Percentiles rank a stretch among this genome's conserved stretches.
Conservation (phyloP, 2,113 vertebrate genomes). For the Rousettus leschenaultii region DNA sequence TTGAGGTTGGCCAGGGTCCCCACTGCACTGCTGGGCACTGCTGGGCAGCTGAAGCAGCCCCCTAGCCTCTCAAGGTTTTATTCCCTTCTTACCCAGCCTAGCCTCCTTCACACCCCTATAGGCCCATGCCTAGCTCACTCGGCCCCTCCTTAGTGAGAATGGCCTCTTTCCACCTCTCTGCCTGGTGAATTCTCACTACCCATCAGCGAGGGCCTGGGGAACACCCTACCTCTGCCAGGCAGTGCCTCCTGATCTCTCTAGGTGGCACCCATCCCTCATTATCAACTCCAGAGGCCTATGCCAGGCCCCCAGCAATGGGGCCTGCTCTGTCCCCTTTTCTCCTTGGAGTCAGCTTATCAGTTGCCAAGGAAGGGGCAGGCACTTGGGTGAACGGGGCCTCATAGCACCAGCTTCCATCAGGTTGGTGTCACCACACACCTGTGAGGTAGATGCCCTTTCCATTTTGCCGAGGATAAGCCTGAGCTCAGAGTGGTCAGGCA, state of each 20-base stretch:
- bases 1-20: neutral
- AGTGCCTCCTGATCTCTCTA: neutral
- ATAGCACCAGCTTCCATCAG: fast-evolving
- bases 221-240: neutral
- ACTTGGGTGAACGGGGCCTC: neutral
- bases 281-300: neutral
- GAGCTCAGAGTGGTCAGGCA: neutral
- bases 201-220: neutral
- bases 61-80: neutral
- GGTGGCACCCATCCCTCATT: neutral
- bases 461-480: neutral
- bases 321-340: neutral
- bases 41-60: neutral
- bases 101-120: neutral
- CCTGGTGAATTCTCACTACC: neutral
- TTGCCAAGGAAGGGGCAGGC: neutral
- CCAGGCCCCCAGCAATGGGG: neutral
- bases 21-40: neutral
- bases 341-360: neutral
- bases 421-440: neutral
- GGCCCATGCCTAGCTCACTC: neutral
- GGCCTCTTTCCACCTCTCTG: neutral
- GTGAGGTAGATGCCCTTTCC: neutral
- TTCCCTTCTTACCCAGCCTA: neutral
- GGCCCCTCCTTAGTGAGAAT: neutral